These are phyloP conservation scores for Branchinecta lynchi DNA, from an alignment of 1,140 invertebrate genomes.

Conservation along the genomic window DNA sequence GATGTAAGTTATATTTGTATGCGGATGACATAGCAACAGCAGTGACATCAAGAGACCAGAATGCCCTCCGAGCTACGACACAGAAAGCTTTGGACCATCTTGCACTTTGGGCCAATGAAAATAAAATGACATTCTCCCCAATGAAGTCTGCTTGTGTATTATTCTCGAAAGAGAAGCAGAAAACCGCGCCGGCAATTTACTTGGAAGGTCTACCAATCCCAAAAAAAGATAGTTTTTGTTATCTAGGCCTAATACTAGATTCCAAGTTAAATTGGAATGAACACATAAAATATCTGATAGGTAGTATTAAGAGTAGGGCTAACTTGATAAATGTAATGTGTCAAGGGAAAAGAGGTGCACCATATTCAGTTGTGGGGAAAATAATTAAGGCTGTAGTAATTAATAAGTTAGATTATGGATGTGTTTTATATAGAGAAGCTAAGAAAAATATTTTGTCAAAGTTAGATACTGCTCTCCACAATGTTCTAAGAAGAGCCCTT, in stretches of 20 bases:
- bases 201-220: not conserved
- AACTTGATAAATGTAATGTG: not conserved
- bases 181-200: not conserved
- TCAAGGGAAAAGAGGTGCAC: not conserved
- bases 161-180: not conserved
- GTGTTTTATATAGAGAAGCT: not conserved
- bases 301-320: not conserved
- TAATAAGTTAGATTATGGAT: not conserved
- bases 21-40: not conserved
- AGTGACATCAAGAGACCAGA: not conserved
- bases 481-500: not conserved
- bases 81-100: not conserved
- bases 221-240: not conserved
- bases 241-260: not conserved
- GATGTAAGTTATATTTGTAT: not conserved
- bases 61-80: not conserved
- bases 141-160: not conserved
- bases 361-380: not conserved
- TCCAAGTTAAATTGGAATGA: not conserved
- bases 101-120: not conserved
- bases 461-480: not conserved
- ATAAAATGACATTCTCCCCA: not conserved
- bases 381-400: not conserved
- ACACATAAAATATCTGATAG: not conserved
- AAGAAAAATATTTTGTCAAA: not conserved